phyloP scores from a whole-genome alignment of 2,888 invertebrate genomes.

The Drosophila quinaria region DNA sequence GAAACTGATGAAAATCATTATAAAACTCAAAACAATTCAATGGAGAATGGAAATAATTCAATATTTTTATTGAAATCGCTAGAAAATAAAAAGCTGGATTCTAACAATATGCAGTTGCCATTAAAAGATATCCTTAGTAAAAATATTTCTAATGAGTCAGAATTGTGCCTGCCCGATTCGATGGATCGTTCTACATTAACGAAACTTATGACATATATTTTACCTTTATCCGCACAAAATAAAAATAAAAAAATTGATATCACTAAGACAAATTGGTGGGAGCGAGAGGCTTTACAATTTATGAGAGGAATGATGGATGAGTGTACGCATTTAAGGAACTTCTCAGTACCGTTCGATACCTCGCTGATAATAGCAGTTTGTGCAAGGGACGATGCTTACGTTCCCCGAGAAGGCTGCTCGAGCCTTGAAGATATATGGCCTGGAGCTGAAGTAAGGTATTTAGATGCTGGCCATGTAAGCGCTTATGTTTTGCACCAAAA shows the following conservation, averaged over 20 bases:
- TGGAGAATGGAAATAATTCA: slow-evolving; percentile 45
- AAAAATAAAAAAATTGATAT: slow-evolving; percentile 86
- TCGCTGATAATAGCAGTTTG: slow-evolving; percentile 95
- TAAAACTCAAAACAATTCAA: slow-evolving; percentile 24
- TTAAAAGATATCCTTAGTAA: slow-evolving; percentile 36
- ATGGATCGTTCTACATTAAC: slow-evolving; percentile 76
- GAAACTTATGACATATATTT: slow-evolving; percentile 84
- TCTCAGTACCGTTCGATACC: slow-evolving; percentile 94
- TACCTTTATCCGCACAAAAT: slow-evolving; percentile 67
- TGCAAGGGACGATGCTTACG: slow-evolving; percentile 95
- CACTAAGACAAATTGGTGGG: slow-evolving; percentile 89
- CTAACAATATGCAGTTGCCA: slow-evolving; percentile 39
- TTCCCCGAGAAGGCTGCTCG: slow-evolving; percentile 94
- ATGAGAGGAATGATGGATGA: slow-evolving; percentile 99
- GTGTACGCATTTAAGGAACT: slow-evolving; percentile 98
- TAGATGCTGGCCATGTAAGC: slow-evolving; percentile 95
- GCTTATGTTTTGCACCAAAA: slow-evolving; percentile 95
- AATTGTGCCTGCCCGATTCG: slow-evolving; percentile 18
- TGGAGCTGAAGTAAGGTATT: slow-evolving; percentile 94
- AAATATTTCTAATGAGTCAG: slow-evolving; percentile 33
- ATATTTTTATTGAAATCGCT: slow-evolving; percentile 67
- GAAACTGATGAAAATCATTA: slow-evolving; percentile 30
- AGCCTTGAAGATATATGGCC: slow-evolving; percentile 97
- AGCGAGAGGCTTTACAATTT: slow-evolving; percentile 94
- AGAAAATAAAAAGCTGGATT: slow-evolving; percentile 34